Percentiles rank a stretch among this genome's conserved stretches.
phyloP scores from a whole-genome alignment of 2,888 invertebrate genomes.

The Drosophila borealis region DNA sequence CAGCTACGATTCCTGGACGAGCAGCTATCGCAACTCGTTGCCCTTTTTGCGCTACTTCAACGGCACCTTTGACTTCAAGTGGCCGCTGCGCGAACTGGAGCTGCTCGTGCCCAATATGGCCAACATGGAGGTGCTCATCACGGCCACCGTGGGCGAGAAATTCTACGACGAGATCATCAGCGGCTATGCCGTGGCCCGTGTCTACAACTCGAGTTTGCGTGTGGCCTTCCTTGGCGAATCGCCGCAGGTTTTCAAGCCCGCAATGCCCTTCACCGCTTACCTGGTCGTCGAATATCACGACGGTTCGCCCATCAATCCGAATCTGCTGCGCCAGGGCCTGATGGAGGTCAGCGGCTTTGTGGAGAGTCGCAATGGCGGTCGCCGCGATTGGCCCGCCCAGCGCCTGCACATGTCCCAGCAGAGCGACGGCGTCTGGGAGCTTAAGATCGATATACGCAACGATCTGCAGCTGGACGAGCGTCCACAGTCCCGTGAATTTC shows the following conservation, averaged over 20 bases:
- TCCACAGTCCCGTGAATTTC: conserved; percentile 87
- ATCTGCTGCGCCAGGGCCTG: conserved; percentile 88
- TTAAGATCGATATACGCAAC: conserved; percentile 90
- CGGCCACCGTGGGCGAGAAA: conserved; percentile 94
- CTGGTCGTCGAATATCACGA: conserved; percentile 96
- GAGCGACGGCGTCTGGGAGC: conserved; percentile 92
- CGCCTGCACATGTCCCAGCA: conserved; percentile 88
- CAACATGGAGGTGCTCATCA: conserved; percentile 92
- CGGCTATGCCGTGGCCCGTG: conserved; percentile 94
- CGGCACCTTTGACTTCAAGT: conserved; percentile 94
- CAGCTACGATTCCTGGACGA: conserved; percentile 81
- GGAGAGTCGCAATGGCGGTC: conserved; percentile 88
- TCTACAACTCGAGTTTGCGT: conserved; percentile 94
- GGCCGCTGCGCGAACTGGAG: conserved; percentile 90
- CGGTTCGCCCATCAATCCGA: conserved; percentile 90
- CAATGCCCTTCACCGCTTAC: conserved; percentile 95
- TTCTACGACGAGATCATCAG: conserved; percentile 93
- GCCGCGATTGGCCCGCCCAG: conserved; percentile 88
- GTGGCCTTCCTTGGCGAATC: conserved; percentile 94
- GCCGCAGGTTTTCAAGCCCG: conserved; percentile 97
- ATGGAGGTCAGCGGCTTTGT: conserved; percentile 89
- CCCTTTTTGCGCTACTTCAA: conserved; percentile 93
- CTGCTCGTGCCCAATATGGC: conserved; percentile 87
- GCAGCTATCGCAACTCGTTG: conserved; percentile 86
- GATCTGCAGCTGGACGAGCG: conserved; percentile 86